Conservation (phyloP, 2,797 vertebrate genomes). For the Psittacula derbiana region DNA sequence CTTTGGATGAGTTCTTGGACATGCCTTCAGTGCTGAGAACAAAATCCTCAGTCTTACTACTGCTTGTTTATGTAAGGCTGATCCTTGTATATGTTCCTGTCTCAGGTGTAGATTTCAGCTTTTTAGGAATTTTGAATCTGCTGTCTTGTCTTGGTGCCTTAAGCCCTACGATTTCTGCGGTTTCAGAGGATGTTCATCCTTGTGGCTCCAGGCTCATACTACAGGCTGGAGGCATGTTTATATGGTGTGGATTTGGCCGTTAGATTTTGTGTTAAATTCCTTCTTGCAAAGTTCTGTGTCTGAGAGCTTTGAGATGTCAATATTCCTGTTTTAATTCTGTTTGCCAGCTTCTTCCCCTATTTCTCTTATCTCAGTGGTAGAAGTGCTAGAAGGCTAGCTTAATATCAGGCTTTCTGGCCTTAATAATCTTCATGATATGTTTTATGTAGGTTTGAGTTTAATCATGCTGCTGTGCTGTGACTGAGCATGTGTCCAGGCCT, state of each 20-base stretch:
- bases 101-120: background rate
- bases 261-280: background rate
- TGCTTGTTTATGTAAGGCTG: background rate
- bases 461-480: background rate
- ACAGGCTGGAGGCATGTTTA: background rate
- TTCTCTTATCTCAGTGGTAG: background rate
- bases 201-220: background rate
- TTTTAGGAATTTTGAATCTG: background rate
- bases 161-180: background rate
- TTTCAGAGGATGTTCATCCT: background rate
- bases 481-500: background rate
- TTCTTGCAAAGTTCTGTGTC: background rate
- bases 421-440: background rate
- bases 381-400: background rate
- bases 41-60: background rate
- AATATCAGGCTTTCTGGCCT: background rate
- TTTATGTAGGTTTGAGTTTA: background rate
- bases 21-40: background rate
- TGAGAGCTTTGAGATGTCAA: background rate
- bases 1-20: background rate
- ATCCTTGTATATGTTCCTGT: background rate
- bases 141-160: background rate
- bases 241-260: background rate
- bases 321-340: background rate
- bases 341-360: background rate